phyloP scores from a whole-genome alignment of 2,888 invertebrate species.

The Nymphalis urticae region DNA sequence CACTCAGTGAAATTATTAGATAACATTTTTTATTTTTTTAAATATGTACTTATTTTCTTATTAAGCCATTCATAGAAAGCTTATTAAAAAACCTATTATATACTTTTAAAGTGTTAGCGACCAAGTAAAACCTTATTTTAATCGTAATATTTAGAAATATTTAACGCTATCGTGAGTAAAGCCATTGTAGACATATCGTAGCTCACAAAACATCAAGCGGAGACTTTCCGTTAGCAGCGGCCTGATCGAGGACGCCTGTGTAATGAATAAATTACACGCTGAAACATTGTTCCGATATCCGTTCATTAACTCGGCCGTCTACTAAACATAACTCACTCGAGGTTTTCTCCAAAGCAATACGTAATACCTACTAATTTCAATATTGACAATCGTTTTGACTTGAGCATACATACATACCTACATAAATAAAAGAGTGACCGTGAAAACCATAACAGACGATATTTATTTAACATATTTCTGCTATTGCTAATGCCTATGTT shows the following conservation, averaged over 20 bases:
- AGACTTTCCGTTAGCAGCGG: constrained; percentile 70
- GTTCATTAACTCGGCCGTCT: constrained; percentile 70
- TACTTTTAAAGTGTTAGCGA: too few species aligned
- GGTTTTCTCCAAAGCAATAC: constrained; percentile 48
- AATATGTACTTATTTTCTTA: neutral
- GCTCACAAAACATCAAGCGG: constrained; percentile 63
- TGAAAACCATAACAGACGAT: constrained; percentile 53
- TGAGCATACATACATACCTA: constrained; percentile 42
- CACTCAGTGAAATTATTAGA: neutral
- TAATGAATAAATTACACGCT: constrained; percentile 82
- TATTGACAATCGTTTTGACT: constrained; percentile 69
- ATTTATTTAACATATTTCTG: constrained; percentile 53
- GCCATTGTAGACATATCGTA: constrained; percentile 10
- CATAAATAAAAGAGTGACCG: constrained; percentile 50
- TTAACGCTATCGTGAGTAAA: neutral
- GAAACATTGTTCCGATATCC: constrained; percentile 77
- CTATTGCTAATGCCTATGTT: constrained; percentile 19
- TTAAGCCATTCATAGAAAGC: neutral
- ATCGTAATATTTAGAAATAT: neutral
- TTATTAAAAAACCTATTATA: too few species aligned
- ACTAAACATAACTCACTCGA: constrained; percentile 52
- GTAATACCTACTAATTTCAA: constrained; percentile 59
- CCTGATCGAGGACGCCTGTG: constrained; percentile 77
- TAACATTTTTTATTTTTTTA: neutral
- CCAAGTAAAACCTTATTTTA: too few species aligned